Conservation (phyloP, 1,140 invertebrate genomes). For the Pectinophora gossypiella region DNA sequence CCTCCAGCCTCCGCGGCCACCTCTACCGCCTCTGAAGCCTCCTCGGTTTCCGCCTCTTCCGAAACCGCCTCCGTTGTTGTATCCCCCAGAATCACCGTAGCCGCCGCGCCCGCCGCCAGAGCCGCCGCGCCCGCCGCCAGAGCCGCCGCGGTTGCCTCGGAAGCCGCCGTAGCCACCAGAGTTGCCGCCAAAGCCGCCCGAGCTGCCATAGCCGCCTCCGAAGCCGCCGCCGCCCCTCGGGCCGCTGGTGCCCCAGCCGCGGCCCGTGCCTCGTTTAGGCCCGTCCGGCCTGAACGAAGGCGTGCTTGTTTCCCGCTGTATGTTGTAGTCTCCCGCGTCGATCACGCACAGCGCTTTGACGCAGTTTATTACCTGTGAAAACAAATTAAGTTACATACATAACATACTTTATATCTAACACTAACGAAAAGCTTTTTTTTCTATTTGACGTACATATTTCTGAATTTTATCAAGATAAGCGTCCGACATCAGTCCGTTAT, state of each 20-base stretch:
- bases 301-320: constrained; percentile 72
- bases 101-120: constrained; percentile 17
- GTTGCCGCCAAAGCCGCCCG: constrained; percentile 5
- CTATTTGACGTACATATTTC: background rate
- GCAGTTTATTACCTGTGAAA: constrained; percentile 78
- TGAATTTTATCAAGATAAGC: too few relatives aligned
- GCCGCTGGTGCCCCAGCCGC: constrained; percentile 53
- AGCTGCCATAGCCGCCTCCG: background rate
- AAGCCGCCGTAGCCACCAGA: constrained; percentile 12
- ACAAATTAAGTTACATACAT: too few relatives aligned
- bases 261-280: constrained; percentile 35
- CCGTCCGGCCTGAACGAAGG: constrained; percentile 51
- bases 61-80: constrained; percentile 15
- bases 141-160: constrained; percentile 12
- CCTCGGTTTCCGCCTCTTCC: constrained; percentile 12
- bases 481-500: too few relatives aligned
- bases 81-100: constrained; percentile 10
- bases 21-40: constrained; percentile 13
- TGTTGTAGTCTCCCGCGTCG: constrained; percentile 82
- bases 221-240: constrained; percentile 39
- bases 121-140: constrained; percentile 14
- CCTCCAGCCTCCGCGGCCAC: constrained; percentile 2
- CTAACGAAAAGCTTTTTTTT: background rate
- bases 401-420: too few relatives aligned
- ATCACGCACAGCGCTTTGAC: constrained; percentile 83